Conservation (phyloP, 2,797 vertebrate genomes). For the Enteromius treurensis region DNA sequence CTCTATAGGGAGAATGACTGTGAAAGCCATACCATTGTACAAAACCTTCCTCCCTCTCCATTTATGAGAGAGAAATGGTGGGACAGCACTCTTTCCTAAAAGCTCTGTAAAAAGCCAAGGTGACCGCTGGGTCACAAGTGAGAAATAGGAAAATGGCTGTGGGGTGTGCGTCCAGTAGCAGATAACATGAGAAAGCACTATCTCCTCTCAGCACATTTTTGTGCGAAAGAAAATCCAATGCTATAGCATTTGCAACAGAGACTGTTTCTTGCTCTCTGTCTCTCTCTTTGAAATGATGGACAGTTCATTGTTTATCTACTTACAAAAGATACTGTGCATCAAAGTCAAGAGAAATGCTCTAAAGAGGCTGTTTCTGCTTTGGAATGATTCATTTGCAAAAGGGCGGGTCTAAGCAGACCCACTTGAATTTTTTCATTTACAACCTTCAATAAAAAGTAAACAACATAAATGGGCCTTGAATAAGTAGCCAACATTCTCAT, state of each 20-base stretch:
- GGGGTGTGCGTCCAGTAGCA: slow-evolving; percentile 72
- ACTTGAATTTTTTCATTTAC: not conserved
- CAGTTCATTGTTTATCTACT: slow-evolving; percentile 43
- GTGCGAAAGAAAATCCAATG: slow-evolving; percentile 54
- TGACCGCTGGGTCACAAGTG: slow-evolving; percentile 79
- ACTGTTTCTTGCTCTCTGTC: slow-evolving; percentile 47
- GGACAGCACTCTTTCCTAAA: slow-evolving; percentile 74
- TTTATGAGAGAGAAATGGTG: slow-evolving; percentile 63
- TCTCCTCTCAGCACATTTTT: slow-evolving; percentile 74
- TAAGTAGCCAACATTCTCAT: not conserved
- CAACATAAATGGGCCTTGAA: not conserved
- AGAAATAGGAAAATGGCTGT: slow-evolving; percentile 79
- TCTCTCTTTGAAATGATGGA: slow-evolving; percentile 49
- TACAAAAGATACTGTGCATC: slow-evolving; percentile 25
- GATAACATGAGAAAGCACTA: slow-evolving; percentile 82
- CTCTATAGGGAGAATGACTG: slow-evolving; percentile 51
- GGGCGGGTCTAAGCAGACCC: slow-evolving; percentile 26
- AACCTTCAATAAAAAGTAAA: not conserved
- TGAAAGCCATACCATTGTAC: slow-evolving; percentile 37
- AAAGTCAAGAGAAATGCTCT: slow-evolving; percentile 35
- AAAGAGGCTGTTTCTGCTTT: not conserved
- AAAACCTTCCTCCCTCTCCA: slow-evolving; percentile 60
- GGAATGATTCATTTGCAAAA: slow-evolving; percentile 49
- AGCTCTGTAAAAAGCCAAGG: slow-evolving; percentile 77
- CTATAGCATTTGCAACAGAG: slow-evolving; percentile 67